Evolutionary conservation across 2,888 invertebrate species (phyloP).

Genomic region (Sturmia bella): DNA sequence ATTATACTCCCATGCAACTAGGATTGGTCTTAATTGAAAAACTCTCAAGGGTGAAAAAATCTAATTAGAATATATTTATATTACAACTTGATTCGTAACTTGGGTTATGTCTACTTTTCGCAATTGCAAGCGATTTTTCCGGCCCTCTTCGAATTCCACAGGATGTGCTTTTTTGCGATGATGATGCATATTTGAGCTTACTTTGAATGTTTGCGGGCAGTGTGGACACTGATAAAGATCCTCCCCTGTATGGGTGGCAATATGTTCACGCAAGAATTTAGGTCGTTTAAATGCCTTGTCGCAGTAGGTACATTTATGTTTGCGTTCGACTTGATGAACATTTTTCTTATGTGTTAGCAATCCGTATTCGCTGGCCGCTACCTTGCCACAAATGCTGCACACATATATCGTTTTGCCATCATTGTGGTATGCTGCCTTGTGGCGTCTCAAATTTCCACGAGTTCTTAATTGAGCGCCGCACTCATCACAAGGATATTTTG

Average conservation of each 20-base stretch:
- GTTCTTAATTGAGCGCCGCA: conserved; percentile 71
- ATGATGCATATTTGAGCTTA: conserved; percentile 74
- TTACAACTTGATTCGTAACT: conserved; percentile 63
- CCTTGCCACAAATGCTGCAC: conserved; percentile 72
- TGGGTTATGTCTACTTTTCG: conserved; percentile 63
- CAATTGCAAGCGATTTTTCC: conserved; percentile 69
- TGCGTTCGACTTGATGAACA: conserved; percentile 72
- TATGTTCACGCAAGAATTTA: conserved; percentile 72
- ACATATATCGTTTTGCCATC: conserved; percentile 67
- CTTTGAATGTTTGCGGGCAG: conserved; percentile 74
- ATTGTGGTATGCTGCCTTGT: conserved; percentile 72
- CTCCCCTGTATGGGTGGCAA: conserved; percentile 74
- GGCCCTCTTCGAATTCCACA: conserved; percentile 68
- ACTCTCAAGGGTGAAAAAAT: background rate
- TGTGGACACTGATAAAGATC: conserved; percentile 74
- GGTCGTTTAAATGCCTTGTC: conserved; percentile 72
- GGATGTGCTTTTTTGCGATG: conserved; percentile 75
- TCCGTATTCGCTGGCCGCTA: conserved; percentile 70
- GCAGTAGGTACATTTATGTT: conserved; percentile 72
- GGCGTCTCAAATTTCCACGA: conserved; percentile 67
- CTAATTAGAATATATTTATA: conserved; percentile 26
- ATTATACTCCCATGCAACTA: background rate
- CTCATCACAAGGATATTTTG: conserved; percentile 68
- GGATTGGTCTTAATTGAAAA: conserved; percentile 4
- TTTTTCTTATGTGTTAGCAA: conserved; percentile 71